These are phyloP conservation scores for Eilema depressum DNA, from an alignment of 2,888 invertebrate genomes.

Conservation along the genomic window DNA sequence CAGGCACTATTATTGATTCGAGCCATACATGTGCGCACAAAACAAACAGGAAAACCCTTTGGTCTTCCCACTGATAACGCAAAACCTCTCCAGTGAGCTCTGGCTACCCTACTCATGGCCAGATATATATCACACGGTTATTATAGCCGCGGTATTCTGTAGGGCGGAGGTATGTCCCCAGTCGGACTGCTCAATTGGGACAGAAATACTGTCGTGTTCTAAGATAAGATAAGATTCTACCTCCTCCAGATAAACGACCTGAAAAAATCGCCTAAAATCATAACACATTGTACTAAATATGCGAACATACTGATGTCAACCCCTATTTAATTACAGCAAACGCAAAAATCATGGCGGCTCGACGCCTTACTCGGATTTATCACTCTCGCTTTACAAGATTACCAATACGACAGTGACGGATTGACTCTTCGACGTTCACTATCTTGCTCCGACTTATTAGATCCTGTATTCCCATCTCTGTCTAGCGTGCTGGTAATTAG, in stretches of 20 bases:
- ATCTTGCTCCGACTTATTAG: constrained; percentile 58
- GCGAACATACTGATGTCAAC: constrained; percentile 60
- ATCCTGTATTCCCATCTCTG: constrained; percentile 39
- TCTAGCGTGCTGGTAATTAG: constrained; percentile 70
- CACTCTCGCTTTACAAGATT: constrained; percentile 81
- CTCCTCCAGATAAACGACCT: neutral
- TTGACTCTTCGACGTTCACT: constrained; percentile 69
- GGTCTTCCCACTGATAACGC: too few relatives aligned
- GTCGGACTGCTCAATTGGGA: too few relatives aligned
- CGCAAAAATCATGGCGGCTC: constrained; percentile 74
- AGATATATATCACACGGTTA: too few relatives aligned
- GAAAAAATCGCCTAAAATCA: constrained; percentile 17
- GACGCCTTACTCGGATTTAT: constrained; percentile 76
- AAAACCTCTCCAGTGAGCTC: too few relatives aligned
- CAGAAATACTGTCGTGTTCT: too few relatives aligned
- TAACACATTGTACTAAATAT: constrained; percentile 45
- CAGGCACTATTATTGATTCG: too few relatives aligned
- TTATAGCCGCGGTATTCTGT: too few relatives aligned
- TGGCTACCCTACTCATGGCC: too few relatives aligned
- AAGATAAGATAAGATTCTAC: too few relatives aligned
- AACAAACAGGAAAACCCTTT: too few relatives aligned
- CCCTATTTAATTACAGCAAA: constrained; percentile 71
- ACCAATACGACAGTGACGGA: constrained; percentile 83
- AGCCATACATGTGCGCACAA: too few relatives aligned
- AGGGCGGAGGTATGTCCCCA: too few relatives aligned